Evolutionary conservation across 2,888 invertebrate species (phyloP).

Genomic region (Ptychoptera albimana): DNA sequence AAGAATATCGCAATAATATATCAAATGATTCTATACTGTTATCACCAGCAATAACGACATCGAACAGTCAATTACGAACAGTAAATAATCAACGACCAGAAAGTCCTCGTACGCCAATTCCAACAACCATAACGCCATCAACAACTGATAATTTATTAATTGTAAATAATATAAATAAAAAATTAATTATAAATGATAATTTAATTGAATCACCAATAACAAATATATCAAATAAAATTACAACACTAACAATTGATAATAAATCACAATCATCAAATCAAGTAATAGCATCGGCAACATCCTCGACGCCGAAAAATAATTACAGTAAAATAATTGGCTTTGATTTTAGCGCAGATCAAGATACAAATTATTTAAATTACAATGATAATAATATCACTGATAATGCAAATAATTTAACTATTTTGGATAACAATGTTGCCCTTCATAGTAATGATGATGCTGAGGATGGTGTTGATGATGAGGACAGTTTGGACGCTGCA

Average conservation of each 20-base stretch:
- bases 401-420: not conserved
- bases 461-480: conserved; percentile 12
- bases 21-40: conserved; percentile 1
- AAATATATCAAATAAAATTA: conserved; percentile 21
- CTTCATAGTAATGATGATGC: conserved; percentile 9
- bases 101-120: conserved; percentile 12
- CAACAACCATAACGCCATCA: conserved; percentile 21
- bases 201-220: conserved; percentile 21
- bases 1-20: not conserved
- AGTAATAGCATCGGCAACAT: not conserved
- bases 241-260: conserved; percentile 17
- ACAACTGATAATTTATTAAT: not conserved
- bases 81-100: not conserved
- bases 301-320: not conserved
- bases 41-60: conserved; percentile 7
- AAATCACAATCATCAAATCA: conserved; percentile 5
- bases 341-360: not conserved
- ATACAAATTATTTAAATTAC: not conserved
- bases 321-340: not conserved
- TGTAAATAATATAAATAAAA: not conserved
- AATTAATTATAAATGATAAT: not conserved
- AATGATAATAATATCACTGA: conserved; percentile 7
- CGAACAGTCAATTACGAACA: conserved; percentile 2
- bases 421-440: not conserved
- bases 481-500: conserved; percentile 17